Evolutionary conservation across 2,888 invertebrate species (phyloP).

Genomic region (Chromoteleia sp.): DNA sequence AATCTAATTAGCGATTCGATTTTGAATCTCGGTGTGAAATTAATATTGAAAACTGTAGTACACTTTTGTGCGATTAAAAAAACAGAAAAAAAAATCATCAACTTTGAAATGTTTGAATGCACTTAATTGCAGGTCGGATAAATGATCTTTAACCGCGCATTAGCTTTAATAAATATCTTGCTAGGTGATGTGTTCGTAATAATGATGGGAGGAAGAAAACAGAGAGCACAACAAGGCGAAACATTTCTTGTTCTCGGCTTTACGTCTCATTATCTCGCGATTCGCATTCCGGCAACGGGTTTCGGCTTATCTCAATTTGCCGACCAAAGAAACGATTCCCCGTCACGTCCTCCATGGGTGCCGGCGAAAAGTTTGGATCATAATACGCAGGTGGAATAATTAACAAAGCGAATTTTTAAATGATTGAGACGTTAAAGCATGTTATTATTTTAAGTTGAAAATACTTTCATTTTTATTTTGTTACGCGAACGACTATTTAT

Average conservation of each 20-base stretch:
- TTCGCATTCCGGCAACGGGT: slow-evolving; percentile 72
- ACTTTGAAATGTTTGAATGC: slow-evolving; percentile 1
- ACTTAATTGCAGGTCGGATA: slow-evolving; percentile 23
- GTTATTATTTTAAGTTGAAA: slow-evolving; percentile 28
- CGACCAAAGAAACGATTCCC: slow-evolving; percentile 63
- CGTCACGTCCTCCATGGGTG: slow-evolving; percentile 67
- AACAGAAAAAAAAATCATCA: slow-evolving; percentile 3
- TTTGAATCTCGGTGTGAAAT: not conserved
- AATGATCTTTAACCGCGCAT: slow-evolving; percentile 24
- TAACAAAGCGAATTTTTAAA: slow-evolving; percentile 64
- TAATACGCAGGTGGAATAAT: slow-evolving; percentile 69
- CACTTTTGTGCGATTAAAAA: no score
- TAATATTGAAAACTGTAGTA: not conserved
- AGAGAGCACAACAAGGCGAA: slow-evolving; percentile 52
- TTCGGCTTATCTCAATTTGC: slow-evolving; percentile 73
- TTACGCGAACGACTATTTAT: not conserved
- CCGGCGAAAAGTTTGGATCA: slow-evolving; percentile 65
- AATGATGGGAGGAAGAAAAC: slow-evolving; percentile 49
- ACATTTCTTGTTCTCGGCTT: slow-evolving; percentile 67
- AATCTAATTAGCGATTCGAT: slow-evolving; percentile 23
- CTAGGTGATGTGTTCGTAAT: slow-evolving; percentile 34
- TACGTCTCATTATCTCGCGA: slow-evolving; percentile 69
- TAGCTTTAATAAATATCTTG: slow-evolving; percentile 47
- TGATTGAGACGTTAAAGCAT: slow-evolving; percentile 51
- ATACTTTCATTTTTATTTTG: not conserved